Conservation (phyloP, 2,113 vertebrate species). For the Ia io region DNA sequence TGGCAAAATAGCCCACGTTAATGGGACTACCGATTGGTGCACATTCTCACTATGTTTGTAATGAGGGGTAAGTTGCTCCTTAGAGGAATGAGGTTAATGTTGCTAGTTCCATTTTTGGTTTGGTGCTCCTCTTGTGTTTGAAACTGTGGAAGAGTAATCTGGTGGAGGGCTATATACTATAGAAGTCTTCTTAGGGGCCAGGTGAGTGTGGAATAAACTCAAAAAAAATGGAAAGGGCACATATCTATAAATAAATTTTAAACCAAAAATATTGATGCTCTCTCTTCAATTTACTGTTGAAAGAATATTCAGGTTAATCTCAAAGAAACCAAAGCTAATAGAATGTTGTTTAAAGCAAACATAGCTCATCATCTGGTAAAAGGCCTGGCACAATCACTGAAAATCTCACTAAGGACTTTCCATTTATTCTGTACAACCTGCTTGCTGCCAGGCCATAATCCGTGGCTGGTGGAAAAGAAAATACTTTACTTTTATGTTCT, state of each 20-base stretch:
- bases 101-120: not conserved
- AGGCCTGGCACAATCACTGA: too few relatives aligned
- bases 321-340: not conserved
- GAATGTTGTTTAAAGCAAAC: not conserved
- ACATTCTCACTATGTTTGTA: too few relatives aligned
- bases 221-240: not conserved
- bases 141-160: not conserved
- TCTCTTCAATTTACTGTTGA: not conserved
- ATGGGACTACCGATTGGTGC: too few relatives aligned
- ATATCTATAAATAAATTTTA: not conserved
- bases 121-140: not conserved
- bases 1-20: too few relatives aligned
- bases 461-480: not conserved
- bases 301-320: not conserved
- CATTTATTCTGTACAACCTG: not conserved
- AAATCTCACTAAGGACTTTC: not conserved
- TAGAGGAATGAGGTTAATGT: too few relatives aligned
- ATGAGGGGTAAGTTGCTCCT: too few relatives aligned
- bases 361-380: too few relatives aligned
- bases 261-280: not conserved
- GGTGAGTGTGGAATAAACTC: not conserved
- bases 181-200: not conserved
- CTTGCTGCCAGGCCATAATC: not conserved
- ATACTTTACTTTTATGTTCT: not conserved
- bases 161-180: not conserved